These are phyloP conservation scores for Capromys pilorides DNA, from an alignment of 2,797 vertebrate genomes.

Conservation along the genomic window DNA sequence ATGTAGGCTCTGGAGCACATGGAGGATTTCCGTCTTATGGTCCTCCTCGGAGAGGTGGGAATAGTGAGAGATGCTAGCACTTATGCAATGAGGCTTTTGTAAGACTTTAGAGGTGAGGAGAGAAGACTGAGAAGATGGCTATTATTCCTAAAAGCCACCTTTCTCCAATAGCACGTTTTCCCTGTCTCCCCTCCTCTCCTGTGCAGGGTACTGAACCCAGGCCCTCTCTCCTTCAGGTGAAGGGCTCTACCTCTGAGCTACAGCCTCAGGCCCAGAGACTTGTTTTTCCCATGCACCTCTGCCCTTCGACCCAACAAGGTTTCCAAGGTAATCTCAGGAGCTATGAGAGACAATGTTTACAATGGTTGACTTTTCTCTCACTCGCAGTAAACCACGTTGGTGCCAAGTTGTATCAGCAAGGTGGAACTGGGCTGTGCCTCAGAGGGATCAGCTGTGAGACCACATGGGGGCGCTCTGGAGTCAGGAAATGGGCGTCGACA, in stretches of 20 bases:
- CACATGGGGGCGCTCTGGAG: constrained; percentile 64
- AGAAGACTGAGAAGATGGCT: neutral
- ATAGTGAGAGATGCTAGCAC: constrained; percentile 25
- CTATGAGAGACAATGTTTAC: neutral
- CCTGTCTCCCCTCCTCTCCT: neutral
- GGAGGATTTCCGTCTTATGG: neutral
- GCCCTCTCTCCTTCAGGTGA: neutral
- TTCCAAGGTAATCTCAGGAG: constrained; percentile 5
- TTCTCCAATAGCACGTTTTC: neutral
- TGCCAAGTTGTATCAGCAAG: constrained; percentile 21
- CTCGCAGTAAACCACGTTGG: neutral
- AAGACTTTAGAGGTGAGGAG: neutral
- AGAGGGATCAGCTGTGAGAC: constrained; percentile 32
- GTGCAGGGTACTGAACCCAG: neutral
- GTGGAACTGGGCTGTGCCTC: neutral
- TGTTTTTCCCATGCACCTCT: neutral
- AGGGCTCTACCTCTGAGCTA: neutral
- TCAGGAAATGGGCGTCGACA: constrained; percentile 55
- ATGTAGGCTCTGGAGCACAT: neutral
- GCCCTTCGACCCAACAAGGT: neutral
- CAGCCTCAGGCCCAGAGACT: neutral
- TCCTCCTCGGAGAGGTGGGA: neutral
- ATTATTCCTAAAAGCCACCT: constrained; percentile 28
- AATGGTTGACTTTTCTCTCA: neutral
- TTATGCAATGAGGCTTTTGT: constrained; percentile 3